Percentiles rank a stretch among this genome's conserved stretches.
These are phyloP conservation scores for Edolisoma coerulescens DNA, from an alignment of 2,113 vertebrate genomes.

Conservation along the genomic window DNA sequence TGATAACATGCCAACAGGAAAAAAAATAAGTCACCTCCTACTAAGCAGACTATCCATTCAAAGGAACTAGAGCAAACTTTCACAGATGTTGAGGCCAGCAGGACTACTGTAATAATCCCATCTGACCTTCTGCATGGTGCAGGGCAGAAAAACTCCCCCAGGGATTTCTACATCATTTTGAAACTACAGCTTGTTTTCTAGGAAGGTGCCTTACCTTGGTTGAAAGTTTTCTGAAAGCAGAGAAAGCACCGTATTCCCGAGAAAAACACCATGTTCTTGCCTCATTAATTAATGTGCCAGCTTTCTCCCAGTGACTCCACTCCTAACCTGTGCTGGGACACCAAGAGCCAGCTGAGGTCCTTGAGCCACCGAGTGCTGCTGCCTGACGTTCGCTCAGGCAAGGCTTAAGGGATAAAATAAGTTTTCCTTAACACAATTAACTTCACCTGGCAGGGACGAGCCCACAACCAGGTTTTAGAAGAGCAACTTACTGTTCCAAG, in stretches of 20 bases:
- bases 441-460: not conserved
- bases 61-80: not conserved
- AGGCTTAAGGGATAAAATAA: not conserved
- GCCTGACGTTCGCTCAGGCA: not conserved
- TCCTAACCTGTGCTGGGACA: not conserved
- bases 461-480: not conserved
- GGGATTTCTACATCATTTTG: not conserved
- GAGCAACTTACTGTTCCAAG: not conserved
- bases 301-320: not conserved
- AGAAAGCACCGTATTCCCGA: not conserved
- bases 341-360: not conserved
- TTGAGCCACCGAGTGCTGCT: rapidly evolving
- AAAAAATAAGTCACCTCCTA: not conserved
- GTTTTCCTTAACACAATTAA: not conserved
- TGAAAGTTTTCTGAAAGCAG: not conserved
- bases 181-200: not conserved
- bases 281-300: not conserved
- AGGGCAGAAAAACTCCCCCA: not conserved
- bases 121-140: not conserved
- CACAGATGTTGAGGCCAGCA: not conserved
- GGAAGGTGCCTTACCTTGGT: not conserved
- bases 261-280: rapidly evolving
- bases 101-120: not conserved
- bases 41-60: not conserved
- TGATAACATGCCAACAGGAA: not conserved